A percentile compares a stretch with the other conserved stretches of the same genome.
Evolutionary conservation across 2,888 invertebrate genomes (phyloP).

Genomic region (Leptinotarsa haldemani): DNA sequence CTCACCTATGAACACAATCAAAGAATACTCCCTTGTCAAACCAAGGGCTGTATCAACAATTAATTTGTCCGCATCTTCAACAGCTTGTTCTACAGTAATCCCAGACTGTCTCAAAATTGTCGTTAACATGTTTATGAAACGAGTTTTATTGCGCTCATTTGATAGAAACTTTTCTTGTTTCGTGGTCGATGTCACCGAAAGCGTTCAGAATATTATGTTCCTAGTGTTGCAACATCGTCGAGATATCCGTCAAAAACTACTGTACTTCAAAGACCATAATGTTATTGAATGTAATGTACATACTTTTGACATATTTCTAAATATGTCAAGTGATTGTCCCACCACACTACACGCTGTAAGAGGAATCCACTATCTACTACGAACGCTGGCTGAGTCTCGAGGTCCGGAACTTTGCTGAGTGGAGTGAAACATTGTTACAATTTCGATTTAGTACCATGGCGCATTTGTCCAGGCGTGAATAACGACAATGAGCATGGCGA

Average conservation of each 20-base stretch:
- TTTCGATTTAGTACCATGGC: neutral
- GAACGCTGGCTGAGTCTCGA: neutral
- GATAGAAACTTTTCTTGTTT: constrained; percentile 9
- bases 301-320: neutral
- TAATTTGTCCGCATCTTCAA: constrained; percentile 15
- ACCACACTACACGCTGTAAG: constrained; percentile 28
- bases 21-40: neutral
- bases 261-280: neutral
- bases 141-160: constrained; percentile 3
- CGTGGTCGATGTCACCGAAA: constrained; percentile 7
- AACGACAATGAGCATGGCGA: neutral
- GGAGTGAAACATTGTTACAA: too few species aligned
- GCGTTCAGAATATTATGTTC: neutral
- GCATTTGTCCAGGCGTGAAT: neutral
- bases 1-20: neutral
- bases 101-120: constrained; percentile 12
- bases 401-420: too few species aligned
- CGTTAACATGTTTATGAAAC: constrained; percentile 6
- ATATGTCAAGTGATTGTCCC: constrained; percentile 7
- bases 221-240: neutral
- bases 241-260: neutral
- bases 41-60: constrained; percentile 1
- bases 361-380: constrained; percentile 22
- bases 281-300: too few species aligned
- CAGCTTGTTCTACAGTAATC: constrained; percentile 14